A percentile compares a stretch with the other conserved stretches of the same genome.
Conservation (phyloP, 2,888 invertebrate genomes). For the Ectobius pallidus region DNA sequence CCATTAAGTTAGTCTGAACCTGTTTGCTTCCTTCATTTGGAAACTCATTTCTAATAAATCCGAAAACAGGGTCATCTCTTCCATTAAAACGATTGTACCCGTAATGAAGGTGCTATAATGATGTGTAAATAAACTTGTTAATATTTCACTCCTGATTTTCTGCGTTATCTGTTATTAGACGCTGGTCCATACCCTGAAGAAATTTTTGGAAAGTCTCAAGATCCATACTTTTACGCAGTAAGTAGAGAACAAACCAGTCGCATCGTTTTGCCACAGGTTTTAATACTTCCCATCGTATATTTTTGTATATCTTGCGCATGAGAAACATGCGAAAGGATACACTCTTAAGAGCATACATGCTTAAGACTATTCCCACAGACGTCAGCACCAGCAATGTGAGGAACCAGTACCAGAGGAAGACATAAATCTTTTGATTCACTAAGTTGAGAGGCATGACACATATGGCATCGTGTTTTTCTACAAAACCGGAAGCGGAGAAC, state of each 20-base stretch:
- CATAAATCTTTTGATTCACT: constrained; percentile 94
- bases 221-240: too few relatives aligned
- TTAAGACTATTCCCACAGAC: constrained; percentile 80
- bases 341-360: constrained; percentile 81
- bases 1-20: too few relatives aligned
- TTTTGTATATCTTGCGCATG: constrained; percentile 84
- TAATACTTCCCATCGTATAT: constrained; percentile 87
- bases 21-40: too few relatives aligned
- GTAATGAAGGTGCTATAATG: too few relatives aligned
- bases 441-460: constrained; percentile 92
- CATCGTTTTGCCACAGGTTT: constrained; percentile 94
- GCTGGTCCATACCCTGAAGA: too few relatives aligned
- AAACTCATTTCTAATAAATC: too few relatives aligned
- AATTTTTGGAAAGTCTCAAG: too few relatives aligned
- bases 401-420: constrained; percentile 97
- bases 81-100: too few relatives aligned
- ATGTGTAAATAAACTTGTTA: too few relatives aligned
- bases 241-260: constrained; percentile 94
- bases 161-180: too few relatives aligned
- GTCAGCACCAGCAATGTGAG: constrained; percentile 84
- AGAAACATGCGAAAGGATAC: constrained; percentile 92
- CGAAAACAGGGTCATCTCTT: too few relatives aligned
- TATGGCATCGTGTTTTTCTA: constrained; percentile 74
- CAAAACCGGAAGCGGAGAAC: constrained; percentile 89
- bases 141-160: too few relatives aligned